A percentile compares a stretch with the other conserved stretches of the same genome.
Conservation (phyloP, 1,140 invertebrate species). For the Trichomalopsis sarcophagae region DNA sequence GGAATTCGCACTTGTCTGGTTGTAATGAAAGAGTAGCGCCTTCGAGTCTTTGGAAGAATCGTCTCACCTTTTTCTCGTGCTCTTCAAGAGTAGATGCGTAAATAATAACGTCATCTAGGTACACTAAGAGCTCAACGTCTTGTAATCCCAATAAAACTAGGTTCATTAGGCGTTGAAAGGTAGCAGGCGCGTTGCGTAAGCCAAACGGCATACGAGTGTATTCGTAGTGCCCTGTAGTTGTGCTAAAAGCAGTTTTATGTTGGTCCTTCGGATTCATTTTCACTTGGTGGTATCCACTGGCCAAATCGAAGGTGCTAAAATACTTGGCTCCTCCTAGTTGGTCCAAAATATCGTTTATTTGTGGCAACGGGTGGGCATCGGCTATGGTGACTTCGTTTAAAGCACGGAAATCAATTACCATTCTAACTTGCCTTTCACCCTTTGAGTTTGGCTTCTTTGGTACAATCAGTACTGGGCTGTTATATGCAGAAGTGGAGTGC, state of each 20-base stretch:
- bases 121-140: background rate
- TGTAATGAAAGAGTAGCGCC: background rate
- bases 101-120: slow-evolving; percentile 34
- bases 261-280: background rate
- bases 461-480: slow-evolving; percentile 52
- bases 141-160: background rate
- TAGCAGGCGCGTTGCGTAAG: background rate
- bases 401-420: too few relatives aligned
- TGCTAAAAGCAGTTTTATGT: slow-evolving; percentile 20
- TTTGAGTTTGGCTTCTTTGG: too few relatives aligned
- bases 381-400: too few relatives aligned
- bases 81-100: slow-evolving; percentile 12
- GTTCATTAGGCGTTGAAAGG: background rate
- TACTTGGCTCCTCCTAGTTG: background rate
- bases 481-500: slow-evolving; percentile 63
- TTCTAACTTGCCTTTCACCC: too few relatives aligned
- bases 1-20: too few relatives aligned
- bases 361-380: too few relatives aligned
- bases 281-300: slow-evolving; percentile 42
- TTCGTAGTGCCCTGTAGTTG: slow-evolving; percentile 23
- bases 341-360: too few relatives aligned
- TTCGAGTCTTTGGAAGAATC: background rate
- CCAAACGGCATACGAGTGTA: slow-evolving; percentile 33
- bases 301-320: slow-evolving; percentile 50
- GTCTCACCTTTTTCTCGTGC: slow-evolving; percentile 18